Base-by-base conservation (phyloP, 1,140 invertebrate genomes). In the Portunus trituberculatus region DNA sequence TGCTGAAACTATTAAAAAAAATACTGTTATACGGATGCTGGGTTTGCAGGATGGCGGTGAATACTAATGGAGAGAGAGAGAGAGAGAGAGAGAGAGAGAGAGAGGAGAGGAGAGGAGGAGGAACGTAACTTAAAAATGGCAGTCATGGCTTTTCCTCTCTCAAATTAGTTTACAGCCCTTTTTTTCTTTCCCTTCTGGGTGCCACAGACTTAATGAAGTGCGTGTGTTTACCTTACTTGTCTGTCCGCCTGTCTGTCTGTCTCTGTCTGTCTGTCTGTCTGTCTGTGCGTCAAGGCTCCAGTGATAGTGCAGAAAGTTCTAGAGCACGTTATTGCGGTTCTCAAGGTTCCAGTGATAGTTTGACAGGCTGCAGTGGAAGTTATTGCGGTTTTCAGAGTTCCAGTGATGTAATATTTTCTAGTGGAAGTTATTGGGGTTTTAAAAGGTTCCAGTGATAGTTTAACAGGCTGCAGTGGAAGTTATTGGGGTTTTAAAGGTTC, bases 61-160 rank as follows among this genome's bases (percentile, higher is more conserved):
- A 76, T 76, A 76, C 6, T 76, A n/a, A 76, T 76, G n/a, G 67
- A 76, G 67, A 76, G 67, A 76, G 25, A 76, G 67, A 76, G 67
- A 76, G 67, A 76, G 67, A 76, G 67, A 76, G 67, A 76, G 67
- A 76, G 67, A 76, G 67, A n/a, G 67, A 76, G 67, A 76, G 67
- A 76, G 67, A 76, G 59, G 20, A 20, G 20, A 20, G 20, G 59
- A 59, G 52, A 59, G 52, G 12, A 10, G 20, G 2, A 10, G 52
- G 52, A 10, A 20, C 12, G 52, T 59, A 76, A 76, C 20, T 76
- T 76, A 0, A 76, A 76, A 76, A n/a, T 76, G 67, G n/a, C 25
- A n/a, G 25, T n/a, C 16, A n/a, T 20, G 67, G 1, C 67, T 76
- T 76, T 76, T 76, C 67, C 67, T n/a, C 67, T n/a, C 67, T n/a